Evolutionary conservation across 1,140 invertebrate genomes (phyloP).

Genomic region (Epicauta chinensis): DNA sequence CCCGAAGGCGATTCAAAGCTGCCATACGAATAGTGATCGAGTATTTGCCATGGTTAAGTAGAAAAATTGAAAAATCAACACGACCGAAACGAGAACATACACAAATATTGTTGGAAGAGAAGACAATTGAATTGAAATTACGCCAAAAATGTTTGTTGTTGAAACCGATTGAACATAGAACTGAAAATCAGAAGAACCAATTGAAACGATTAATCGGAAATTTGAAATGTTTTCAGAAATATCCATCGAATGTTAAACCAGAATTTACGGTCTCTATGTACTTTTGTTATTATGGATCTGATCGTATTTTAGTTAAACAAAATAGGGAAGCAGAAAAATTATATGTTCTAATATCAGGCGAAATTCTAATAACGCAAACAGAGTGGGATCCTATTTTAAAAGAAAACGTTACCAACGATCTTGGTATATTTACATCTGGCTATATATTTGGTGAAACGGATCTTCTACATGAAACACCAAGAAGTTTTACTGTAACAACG

Average conservation of each 20-base stretch:
- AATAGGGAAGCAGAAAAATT: constrained; percentile 48
- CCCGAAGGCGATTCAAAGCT: constrained; percentile 49
- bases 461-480: constrained; percentile 51
- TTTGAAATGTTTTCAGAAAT: constrained; percentile 50
- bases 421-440: constrained; percentile 39
- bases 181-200: constrained; percentile 48
- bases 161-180: constrained; percentile 45
- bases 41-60: constrained; percentile 28
- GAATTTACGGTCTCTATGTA: constrained; percentile 48
- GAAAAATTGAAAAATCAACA: no score
- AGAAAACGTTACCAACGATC: constrained; percentile 41
- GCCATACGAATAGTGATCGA: constrained; percentile 46
- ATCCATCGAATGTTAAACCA: constrained; percentile 50
- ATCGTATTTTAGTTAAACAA: constrained; percentile 51
- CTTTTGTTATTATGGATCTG: constrained; percentile 51
- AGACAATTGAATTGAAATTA: constrained; percentile 19
- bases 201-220: constrained; percentile 49
- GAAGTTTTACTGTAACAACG: constrained; percentile 51
- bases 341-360: constrained; percentile 55
- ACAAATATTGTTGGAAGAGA: constrained; percentile 17
- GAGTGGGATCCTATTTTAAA: constrained; percentile 47
- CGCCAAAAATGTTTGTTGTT: constrained; percentile 47
- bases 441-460: constrained; percentile 59
- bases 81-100: no score
- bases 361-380: constrained; percentile 46